Base-by-base conservation (phyloP, 2,888 invertebrate genomes). In the Clostera curtula region DNA sequence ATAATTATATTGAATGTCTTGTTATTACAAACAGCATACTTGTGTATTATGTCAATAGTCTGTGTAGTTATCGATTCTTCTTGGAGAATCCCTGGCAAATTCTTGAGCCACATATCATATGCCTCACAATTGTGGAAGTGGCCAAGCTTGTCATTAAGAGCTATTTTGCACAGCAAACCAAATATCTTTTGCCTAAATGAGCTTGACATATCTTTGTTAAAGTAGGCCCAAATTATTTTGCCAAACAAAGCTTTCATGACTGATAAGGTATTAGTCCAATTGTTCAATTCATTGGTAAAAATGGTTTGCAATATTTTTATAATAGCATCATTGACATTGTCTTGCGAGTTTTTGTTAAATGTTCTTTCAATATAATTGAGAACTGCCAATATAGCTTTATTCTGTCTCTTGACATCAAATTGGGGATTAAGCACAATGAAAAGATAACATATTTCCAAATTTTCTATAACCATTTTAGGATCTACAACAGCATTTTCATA, bases 1-100 rank as follows among this genome's bases (percentile, higher is more conserved):
- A 89, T 51, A 1, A 85, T 71, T 4, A 56, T 37, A 40, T 87
- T 76, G 36, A 90, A 88, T 6, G 66, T 58, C 8, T 29, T 34
- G 49, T 86, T 87, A 37, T 79, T 84, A 27, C 84, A 82, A 25
- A 86, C 83, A 10, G 88, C 87, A 55, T 90, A 83, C 36, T 82
- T 76, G 8, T 86, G 82, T 35, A 90, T 68, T 4, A 86, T 86
- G 29, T 86, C 54, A n/a, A 90, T 56, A 3, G 86, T 85, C 43
- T 85, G 69, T 19, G 72, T 56, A 18, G 80, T 79, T 4, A 90
- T 43, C 24, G 59, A 70, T 19, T 73, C 54, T n/a, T 77, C 66
- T 32, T 86, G 67, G 24, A 90, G 63, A 32, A 89, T 74, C 35
- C 86, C 76, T 0, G 89, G 88, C 36, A 90, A 56, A 30, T 77